A percentile compares a stretch with the other conserved stretches of the same genome.
These are phyloP conservation scores for Oxygymnocypris stewartii DNA, from an alignment of 2,113 vertebrate species.

Conservation along the genomic window DNA sequence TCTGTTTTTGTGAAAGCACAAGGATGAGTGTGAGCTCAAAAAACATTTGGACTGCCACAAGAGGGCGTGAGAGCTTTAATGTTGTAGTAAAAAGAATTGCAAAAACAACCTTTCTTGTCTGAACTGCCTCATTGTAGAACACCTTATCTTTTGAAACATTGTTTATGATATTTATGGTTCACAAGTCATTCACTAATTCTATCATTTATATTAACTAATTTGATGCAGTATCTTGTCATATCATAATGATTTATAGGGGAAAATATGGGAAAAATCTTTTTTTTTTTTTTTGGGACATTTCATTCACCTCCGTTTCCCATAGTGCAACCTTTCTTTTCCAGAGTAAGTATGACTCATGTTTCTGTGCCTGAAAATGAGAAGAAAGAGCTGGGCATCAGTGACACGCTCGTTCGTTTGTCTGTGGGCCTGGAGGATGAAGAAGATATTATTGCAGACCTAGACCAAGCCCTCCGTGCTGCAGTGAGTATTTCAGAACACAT, in stretches of 20 bases:
- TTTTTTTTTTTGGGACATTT: neutral
- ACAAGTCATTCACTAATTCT: neutral
- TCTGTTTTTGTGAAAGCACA: neutral
- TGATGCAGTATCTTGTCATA: neutral
- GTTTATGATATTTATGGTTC: neutral
- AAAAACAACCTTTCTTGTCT: neutral
- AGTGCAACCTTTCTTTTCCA: conserved; percentile 55
- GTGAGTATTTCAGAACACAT: conserved; percentile 71
- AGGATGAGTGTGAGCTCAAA: neutral
- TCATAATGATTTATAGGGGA: neutral
- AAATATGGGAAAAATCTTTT: neutral
- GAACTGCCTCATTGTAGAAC: neutral
- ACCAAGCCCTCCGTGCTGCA: conserved; percentile 83
- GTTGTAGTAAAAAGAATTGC: neutral
- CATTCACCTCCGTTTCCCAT: neutral
- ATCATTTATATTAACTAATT: too few relatives aligned
- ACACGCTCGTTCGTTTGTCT: conserved; percentile 87
- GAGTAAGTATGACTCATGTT: conserved; percentile 90
- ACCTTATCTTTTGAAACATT: neutral
- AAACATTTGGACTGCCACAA: conserved; percentile 3
- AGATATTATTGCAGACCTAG: conserved; percentile 84
- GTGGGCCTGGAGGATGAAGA: conserved; percentile 87
- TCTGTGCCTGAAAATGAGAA: conserved; percentile 84
- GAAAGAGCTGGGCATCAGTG: conserved; percentile 81
- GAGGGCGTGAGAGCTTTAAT: conserved; percentile 17